These are phyloP conservation scores for Tryphoninae sp. DNA, from an alignment of 2,888 invertebrate genomes.

Conservation along the genomic window DNA sequence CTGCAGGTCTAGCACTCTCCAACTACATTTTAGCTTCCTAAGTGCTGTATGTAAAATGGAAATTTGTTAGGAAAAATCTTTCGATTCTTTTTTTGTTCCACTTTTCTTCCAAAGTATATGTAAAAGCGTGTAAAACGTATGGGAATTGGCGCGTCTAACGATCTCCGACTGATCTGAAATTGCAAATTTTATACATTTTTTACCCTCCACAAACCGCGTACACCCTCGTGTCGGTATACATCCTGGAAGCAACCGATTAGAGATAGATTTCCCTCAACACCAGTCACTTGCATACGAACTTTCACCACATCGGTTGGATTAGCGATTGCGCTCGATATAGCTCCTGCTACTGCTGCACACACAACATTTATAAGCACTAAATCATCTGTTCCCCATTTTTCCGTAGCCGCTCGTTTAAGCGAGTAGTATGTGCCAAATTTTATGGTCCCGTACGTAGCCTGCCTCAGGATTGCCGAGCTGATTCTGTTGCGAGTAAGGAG, in stretches of 20 bases:
- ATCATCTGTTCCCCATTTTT: constrained; percentile 79
- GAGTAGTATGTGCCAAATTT: constrained; percentile 98
- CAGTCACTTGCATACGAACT: constrained; percentile 94
- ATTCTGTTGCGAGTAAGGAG: constrained; percentile 84
- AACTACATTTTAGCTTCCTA: background rate
- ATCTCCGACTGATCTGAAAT: background rate
- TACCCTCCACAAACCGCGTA: constrained; percentile 93
- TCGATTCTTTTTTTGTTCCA: no score
- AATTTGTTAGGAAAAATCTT: no score
- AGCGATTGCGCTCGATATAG: constrained; percentile 96
- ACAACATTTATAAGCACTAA: constrained; percentile 85
- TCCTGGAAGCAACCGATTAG: constrained; percentile 91
- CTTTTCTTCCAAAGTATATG: no score
- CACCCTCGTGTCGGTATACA: constrained; percentile 92
- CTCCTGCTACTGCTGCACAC: constrained; percentile 93
- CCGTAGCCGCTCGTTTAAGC: constrained; percentile 85
- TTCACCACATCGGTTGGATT: constrained; percentile 98
- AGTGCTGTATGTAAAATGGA: background rate
- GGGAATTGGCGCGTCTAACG: background rate
- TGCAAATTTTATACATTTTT: constrained; percentile 66
- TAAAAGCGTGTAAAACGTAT: background rate
- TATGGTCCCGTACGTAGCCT: constrained; percentile 97
- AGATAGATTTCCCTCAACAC: constrained; percentile 78
- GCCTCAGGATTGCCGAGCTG: constrained; percentile 94
- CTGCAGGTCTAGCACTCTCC: background rate